A percentile compares a stretch with the other conserved stretches of the same genome.
Evolutionary conservation across 2,113 vertebrate species (phyloP).

Genomic region (Apodemus sylvaticus): DNA sequence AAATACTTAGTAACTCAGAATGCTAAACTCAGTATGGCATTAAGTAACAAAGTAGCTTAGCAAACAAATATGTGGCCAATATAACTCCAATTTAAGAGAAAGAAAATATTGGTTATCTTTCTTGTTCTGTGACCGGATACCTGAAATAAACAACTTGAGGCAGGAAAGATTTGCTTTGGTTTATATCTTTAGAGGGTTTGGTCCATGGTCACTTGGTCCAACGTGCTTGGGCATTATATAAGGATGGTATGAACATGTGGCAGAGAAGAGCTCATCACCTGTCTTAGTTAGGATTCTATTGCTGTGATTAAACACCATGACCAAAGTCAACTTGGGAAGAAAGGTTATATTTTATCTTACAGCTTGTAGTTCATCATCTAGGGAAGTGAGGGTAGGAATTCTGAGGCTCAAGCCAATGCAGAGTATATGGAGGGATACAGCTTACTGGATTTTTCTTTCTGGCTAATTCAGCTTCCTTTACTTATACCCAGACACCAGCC

Average conservation of each 20-base stretch:
- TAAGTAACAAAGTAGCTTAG: constrained; percentile 2
- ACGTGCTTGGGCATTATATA: background rate
- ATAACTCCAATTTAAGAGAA: constrained; percentile 1
- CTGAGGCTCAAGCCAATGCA: too few relatives aligned
- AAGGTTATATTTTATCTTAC: background rate
- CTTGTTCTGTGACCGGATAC: background rate
- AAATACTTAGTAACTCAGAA: constrained; percentile 2
- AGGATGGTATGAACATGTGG: background rate
- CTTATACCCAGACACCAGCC: background rate
- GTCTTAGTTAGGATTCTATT: background rate
- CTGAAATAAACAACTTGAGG: background rate
- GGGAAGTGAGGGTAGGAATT: background rate
- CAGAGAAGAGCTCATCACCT: background rate
- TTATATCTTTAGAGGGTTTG: background rate
- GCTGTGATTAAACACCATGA: background rate
- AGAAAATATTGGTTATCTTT: background rate
- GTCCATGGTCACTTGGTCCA: background rate
- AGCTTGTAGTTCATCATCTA: background rate
- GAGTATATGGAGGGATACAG: background rate
- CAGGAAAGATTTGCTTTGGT: background rate
- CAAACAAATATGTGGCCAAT: background rate
- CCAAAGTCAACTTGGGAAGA: background rate
- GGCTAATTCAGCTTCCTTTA: background rate
- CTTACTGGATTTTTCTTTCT: background rate
- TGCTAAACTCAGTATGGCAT: background rate